Conservation (phyloP, 2,888 invertebrate species). For the Gastrophysa polygoni region DNA sequence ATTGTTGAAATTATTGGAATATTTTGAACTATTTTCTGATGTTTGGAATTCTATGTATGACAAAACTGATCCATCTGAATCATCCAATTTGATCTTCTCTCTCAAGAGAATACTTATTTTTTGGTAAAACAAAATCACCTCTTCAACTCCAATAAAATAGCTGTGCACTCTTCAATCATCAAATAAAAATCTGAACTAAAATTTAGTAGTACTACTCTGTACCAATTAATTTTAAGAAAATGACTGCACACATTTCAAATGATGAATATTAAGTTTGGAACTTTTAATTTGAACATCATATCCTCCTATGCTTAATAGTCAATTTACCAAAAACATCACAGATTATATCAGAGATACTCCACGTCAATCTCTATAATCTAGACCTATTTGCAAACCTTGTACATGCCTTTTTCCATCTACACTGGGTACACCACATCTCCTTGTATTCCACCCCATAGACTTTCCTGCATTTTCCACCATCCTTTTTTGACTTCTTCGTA, state of each 20-base stretch:
- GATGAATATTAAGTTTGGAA: background rate
- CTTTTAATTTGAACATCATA: too few relatives aligned
- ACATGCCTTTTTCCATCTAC: constrained; percentile 28
- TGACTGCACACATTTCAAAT: background rate
- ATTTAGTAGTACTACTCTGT: background rate
- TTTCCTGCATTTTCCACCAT: constrained; percentile 23
- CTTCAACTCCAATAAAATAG: background rate
- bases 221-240: background rate
- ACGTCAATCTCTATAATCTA: background rate
- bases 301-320: background rate
- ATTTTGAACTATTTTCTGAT: too few relatives aligned
- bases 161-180: background rate
- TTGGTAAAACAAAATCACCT: too few relatives aligned
- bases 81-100: too few relatives aligned
- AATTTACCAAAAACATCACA: constrained; percentile 9
- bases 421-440: constrained; percentile 25
- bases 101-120: too few relatives aligned
- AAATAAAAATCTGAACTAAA: background rate
- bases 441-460: constrained; percentile 24
- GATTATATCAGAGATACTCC: constrained; percentile 4
- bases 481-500: constrained; percentile 20
- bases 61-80: too few relatives aligned
- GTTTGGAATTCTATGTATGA: too few relatives aligned
- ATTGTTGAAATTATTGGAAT: too few relatives aligned
- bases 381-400: constrained; percentile 17